phyloP scores from a whole-genome alignment of 2,888 invertebrate genomes.

The Branchipolynoe longqiensis region DNA sequence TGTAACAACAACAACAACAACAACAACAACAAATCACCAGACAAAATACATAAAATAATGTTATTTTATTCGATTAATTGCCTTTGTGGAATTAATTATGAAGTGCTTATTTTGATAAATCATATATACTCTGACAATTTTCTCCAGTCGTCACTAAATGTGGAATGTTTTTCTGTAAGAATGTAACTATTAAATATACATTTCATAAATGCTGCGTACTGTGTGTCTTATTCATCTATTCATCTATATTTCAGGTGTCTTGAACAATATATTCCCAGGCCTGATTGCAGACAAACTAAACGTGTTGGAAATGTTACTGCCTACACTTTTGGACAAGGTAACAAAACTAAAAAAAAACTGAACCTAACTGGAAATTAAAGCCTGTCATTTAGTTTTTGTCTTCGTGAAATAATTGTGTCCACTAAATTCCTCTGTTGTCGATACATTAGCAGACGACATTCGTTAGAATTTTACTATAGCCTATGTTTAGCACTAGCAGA shows the following conservation, averaged over 20 bases:
- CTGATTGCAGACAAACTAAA: conserved; percentile 70
- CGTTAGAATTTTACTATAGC: too few species aligned
- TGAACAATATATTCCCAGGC: conserved; percentile 70
- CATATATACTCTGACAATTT: background rate
- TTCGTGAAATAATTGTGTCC: background rate
- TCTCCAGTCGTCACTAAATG: background rate
- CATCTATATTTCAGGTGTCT: conserved; percentile 70
- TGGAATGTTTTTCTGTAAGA: too few species aligned
- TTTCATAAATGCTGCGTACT: too few species aligned
- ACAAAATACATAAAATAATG: background rate
- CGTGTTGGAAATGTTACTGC: conserved; percentile 70
- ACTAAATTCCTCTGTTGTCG: background rate
- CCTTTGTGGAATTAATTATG: background rate
- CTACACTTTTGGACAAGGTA: conserved; percentile 75
- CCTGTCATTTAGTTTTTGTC: background rate
- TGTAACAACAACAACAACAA: too few species aligned
- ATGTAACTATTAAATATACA: too few species aligned
- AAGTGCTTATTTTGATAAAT: background rate
- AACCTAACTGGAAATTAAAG: background rate
- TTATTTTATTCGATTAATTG: background rate
- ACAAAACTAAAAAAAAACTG: background rate
- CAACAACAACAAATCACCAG: background rate
- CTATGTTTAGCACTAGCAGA: too few species aligned
- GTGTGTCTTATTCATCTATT: too few species aligned
- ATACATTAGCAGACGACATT: too few species aligned